A percentile compares a stretch with the other conserved stretches of the same genome.
Conservation (phyloP, 1,140 invertebrate genomes). For the Subanguina moxae region DNA sequence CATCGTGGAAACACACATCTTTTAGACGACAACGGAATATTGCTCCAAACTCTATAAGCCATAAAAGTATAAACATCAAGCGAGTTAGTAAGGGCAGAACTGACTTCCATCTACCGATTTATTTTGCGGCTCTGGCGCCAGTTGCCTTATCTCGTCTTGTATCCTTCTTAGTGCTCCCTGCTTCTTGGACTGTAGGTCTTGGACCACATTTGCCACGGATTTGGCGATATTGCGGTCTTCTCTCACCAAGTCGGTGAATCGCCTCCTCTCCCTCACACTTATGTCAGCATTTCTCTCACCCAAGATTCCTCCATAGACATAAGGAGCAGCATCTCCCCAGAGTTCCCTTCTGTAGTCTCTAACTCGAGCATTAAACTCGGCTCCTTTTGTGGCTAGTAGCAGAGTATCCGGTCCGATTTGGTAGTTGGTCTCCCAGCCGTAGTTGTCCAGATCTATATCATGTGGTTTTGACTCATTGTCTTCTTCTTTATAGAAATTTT, state of each 20-base stretch:
- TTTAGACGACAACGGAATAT: constrained; percentile 64
- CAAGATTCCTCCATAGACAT: constrained; percentile 50
- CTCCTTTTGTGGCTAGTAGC: constrained; percentile 81
- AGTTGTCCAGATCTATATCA: constrained; percentile 53
- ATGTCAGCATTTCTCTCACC: constrained; percentile 53
- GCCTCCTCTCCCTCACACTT: constrained; percentile 52
- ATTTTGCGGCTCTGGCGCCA: constrained; percentile 54
- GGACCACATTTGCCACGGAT: constrained; percentile 35
- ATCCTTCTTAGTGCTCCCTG: constrained; percentile 42
- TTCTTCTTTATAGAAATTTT: constrained; percentile 54
- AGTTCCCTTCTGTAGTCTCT: constrained; percentile 55
- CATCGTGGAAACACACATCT: constrained; percentile 72
- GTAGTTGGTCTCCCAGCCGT: constrained; percentile 57
- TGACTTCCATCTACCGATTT: constrained; percentile 51
- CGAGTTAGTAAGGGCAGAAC: constrained; percentile 11
- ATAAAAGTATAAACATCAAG: no score
- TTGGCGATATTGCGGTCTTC: constrained; percentile 47
- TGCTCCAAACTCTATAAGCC: constrained; percentile 53
- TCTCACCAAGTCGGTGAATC: constrained; percentile 49
- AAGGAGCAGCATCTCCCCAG: constrained; percentile 55
- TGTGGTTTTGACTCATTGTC: constrained; percentile 40
- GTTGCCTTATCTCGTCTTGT: constrained; percentile 36
- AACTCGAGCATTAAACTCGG: constrained; percentile 71
- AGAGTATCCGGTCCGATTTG: constrained; percentile 93
- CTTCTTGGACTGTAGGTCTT: constrained; percentile 20